Conservation (phyloP, 2,113 vertebrate species). For the Nettapus auritus region DNA sequence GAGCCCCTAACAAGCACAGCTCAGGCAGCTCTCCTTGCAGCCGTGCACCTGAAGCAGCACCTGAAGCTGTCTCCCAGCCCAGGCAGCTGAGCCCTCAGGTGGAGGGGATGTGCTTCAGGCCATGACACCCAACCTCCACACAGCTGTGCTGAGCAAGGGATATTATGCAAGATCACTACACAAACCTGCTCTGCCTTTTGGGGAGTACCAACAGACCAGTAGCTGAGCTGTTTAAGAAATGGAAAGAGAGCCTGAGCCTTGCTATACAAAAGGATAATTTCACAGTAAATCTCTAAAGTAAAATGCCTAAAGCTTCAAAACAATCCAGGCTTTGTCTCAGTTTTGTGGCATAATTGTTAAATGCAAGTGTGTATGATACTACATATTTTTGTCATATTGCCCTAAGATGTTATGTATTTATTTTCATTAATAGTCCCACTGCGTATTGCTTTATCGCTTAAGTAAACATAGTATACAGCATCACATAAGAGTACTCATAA, state of each 20-base stretch:
- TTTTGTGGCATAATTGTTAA: not conserved
- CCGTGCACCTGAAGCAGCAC: accelerated
- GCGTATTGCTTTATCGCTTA: not conserved
- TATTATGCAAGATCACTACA: not conserved
- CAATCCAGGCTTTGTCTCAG: not conserved
- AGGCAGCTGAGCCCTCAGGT: not conserved
- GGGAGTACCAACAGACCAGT: not conserved
- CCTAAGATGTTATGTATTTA: not conserved
- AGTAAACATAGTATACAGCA: not conserved
- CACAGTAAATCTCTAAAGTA: not conserved
- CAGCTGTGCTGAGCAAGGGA: not conserved
- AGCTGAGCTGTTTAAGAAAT: not conserved
- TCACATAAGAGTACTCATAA: not conserved
- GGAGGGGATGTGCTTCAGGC: not conserved
- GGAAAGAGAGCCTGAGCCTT: not conserved
- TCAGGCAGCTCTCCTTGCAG: not conserved
- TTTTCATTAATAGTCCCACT: not conserved
- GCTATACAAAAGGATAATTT: not conserved
- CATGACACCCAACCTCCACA: not conserved
- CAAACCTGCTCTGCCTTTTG: not conserved
- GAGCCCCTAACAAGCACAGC: not conserved
- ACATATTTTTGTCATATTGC: not conserved
- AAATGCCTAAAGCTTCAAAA: not conserved
- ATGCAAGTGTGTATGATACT: not conserved
- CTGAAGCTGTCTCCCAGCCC: not conserved